phyloP scores from a whole-genome alignment of 2,113 vertebrate genomes.

The Melanostigma gelatinosum region DNA sequence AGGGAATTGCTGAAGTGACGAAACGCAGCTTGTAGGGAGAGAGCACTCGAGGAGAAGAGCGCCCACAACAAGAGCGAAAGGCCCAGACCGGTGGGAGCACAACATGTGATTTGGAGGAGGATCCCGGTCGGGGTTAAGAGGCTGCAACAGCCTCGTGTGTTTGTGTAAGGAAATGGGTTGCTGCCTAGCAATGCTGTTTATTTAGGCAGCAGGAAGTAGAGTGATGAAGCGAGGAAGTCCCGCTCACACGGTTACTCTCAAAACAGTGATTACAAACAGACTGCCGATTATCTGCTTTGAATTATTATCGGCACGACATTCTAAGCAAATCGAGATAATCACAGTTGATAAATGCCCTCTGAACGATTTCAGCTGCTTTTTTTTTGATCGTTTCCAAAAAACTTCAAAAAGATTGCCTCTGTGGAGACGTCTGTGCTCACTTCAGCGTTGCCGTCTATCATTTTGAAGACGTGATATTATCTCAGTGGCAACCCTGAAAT shows the following conservation, averaged over 20 bases:
- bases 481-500: neutral
- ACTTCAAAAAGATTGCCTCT: neutral
- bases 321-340: conserved; percentile 25
- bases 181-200: conserved; percentile 81
- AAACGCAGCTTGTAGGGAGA: conserved; percentile 38
- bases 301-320: conserved; percentile 40
- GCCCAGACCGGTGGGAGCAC: conserved; percentile 30
- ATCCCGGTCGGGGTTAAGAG: conserved; percentile 68
- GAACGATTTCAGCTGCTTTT: conserved; percentile 37
- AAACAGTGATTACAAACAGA: conserved; percentile 56
- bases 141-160: conserved; percentile 66
- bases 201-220: conserved; percentile 74
- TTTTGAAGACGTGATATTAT: neutral
- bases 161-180: conserved; percentile 79
- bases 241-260: conserved; percentile 27
- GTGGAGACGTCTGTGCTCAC: neutral
- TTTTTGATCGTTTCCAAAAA: conserved; percentile 6
- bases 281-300: conserved; percentile 40
- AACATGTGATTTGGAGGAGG: conserved; percentile 71
- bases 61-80: conserved; percentile 42
- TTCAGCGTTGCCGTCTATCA: neutral
- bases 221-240: conserved; percentile 58
- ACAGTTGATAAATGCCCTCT: neutral
- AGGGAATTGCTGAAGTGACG: conserved; percentile 42
- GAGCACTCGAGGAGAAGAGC: conserved; percentile 29